Evolutionary conservation across 30 jellyfish, hydroid and myxozoan species (phyloP).

Genomic region (Nemopilema nomurai): DNA sequence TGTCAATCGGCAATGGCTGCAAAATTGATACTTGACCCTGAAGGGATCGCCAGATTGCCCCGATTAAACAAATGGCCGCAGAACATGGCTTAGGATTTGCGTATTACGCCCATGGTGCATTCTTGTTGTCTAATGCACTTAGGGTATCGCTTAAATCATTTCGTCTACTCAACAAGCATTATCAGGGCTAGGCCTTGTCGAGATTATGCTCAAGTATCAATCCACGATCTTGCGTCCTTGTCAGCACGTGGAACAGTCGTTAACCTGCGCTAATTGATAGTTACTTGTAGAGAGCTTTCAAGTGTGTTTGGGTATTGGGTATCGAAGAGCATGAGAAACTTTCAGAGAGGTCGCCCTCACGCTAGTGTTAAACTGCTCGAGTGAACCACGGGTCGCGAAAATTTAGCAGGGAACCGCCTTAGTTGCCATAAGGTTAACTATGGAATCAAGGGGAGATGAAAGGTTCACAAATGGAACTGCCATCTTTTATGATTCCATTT

Average conservation of each 20-base stretch:
- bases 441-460: no score
- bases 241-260: conserved; percentile 37
- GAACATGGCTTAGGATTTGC: background rate
- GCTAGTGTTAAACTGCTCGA: background rate
- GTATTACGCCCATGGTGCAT: background rate
- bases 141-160: conserved; percentile 48
- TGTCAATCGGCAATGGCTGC: background rate
- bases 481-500: no score
- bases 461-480: no score
- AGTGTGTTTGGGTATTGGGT: conserved; percentile 35
- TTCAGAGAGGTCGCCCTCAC: conserved; percentile 11
- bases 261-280: conserved; percentile 25
- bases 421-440: background rate
- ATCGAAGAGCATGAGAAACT: conserved; percentile 26
- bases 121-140: conserved; percentile 4
- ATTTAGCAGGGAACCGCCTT: background rate
- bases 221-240: conserved; percentile 30
- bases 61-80: background rate
- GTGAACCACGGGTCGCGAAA: background rate
- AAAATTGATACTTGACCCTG: background rate
- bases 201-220: conserved; percentile 13
- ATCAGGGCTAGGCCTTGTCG: conserved; percentile 39
- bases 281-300: conserved; percentile 23
- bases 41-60: background rate
- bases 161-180: conserved; percentile 56